phyloP scores from a whole-genome alignment of 2,888 invertebrate species.

The Cylloceria caligata region DNA sequence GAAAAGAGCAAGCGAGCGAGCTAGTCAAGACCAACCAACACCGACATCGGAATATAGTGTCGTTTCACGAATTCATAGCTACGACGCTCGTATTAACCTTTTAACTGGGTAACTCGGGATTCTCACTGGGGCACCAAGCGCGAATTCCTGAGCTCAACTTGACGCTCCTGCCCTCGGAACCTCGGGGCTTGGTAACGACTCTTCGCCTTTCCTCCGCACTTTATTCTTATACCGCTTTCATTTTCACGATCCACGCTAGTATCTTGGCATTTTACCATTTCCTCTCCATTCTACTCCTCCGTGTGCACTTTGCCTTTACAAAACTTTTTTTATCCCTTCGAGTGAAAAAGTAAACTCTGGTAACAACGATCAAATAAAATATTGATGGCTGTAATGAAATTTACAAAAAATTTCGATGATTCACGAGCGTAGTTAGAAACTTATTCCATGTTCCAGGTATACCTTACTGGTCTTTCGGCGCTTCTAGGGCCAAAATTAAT shows the following conservation, averaged over 20 bases:
- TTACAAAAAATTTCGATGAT: neutral
- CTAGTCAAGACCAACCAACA: neutral
- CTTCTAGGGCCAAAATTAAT: neutral
- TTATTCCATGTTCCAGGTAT: neutral
- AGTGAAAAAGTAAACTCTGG: neutral
- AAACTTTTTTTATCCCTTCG: conserved; percentile 1
- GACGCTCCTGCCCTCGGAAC: conserved; percentile 27
- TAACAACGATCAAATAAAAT: neutral
- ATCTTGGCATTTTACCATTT: conserved; percentile 21
- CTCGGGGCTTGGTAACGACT: conserved; percentile 39
- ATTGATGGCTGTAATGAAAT: neutral
- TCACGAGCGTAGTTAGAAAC: too few relatives aligned
- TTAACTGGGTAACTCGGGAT: conserved; percentile 52
- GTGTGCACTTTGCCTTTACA: neutral
- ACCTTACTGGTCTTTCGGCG: neutral
- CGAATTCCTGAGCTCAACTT: conserved; percentile 40
- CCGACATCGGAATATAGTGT: conserved; percentile 24
- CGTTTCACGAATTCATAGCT: conserved; percentile 51
- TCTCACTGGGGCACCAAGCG: conserved; percentile 18
- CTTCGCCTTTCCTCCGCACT: conserved; percentile 32
- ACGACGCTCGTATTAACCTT: conserved; percentile 57
- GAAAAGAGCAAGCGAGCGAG: conserved; percentile 17
- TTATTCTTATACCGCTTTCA: conserved; percentile 44
- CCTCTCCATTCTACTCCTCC: neutral
- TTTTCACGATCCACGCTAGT: conserved; percentile 41